Base-by-base conservation (phyloP, 2,113 vertebrate genomes). In the Callorhinus ursinus region DNA sequence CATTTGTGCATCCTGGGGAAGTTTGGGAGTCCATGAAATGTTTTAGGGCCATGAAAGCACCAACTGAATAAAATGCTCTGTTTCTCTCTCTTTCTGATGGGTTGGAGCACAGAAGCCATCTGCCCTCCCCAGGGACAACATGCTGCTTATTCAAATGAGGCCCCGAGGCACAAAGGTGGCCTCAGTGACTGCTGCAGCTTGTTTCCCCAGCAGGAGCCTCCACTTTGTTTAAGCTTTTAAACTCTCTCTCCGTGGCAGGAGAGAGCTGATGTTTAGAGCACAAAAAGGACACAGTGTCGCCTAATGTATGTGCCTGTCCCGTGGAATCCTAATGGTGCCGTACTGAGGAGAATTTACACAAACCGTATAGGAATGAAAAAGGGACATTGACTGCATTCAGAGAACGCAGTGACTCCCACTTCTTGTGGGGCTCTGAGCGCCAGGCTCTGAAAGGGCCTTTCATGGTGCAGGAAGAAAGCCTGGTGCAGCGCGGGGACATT, bases 311-410 rank as follows among this genome's bases (percentile, higher is more conserved):
- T 98, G 98, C 95, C 98, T 98, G 98, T 98, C 97, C 93, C 67
- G 96, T 2, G 0, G 98, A 98, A 99, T 98, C 98, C 98, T 98
- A 98, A 98, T 98, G 97, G 95, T 93, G 93, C 97, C 63, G 95
- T 59, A 55, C 97, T 72, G 97, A 97, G 98, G 97, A 98, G 98
- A 98, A 98, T 97, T 97, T 98, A 98, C 98, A 98, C 98, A 97
- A 95, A 98, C 97, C 96, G 97, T 98, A 97, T 79, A 98, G 98
- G 98, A 98, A 98, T 98, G 96, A 98, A 98, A 99, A 98, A 97
- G 97, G 98, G 98, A 98, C 98, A 98, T 98, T 99, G 98, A 98
- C 98, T 98, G 98, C 98, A 98, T 98, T 99, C 98, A 99, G 98
- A 98, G 98, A 98, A 98, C 92, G 95, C 98, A 97, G 98, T 98